Percentiles rank a stretch among this genome's conserved stretches.
Evolutionary conservation across 1,140 invertebrate genomes (phyloP).

Genomic region (Drosophila oshimai): DNA sequence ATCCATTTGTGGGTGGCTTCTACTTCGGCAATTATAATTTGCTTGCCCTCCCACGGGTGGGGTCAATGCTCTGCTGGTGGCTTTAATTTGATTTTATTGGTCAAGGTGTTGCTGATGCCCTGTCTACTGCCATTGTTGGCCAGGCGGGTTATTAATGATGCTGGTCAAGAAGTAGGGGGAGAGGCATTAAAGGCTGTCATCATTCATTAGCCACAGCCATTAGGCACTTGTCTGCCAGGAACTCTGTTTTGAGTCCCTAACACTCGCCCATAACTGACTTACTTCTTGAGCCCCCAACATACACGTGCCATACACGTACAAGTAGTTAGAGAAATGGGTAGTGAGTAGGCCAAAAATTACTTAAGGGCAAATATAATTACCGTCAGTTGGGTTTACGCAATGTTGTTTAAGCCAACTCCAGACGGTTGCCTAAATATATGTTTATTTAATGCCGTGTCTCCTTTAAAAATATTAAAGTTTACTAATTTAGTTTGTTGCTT

Average conservation of each 20-base stretch:
- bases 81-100: slow-evolving; percentile 76
- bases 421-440: no score
- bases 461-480: no score
- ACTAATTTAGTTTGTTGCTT: no score
- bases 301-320: background rate
- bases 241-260: slow-evolving; percentile 41
- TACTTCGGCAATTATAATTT: slow-evolving; percentile 29
- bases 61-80: slow-evolving; percentile 23
- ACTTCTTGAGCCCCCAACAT: slow-evolving; percentile 19
- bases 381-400: no score
- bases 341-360: background rate
- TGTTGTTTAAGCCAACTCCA: no score
- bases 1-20: slow-evolving; percentile 7
- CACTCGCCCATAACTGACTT: slow-evolving; percentile 59
- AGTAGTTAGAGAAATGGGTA: slow-evolving; percentile 10
- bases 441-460: no score
- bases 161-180: background rate
- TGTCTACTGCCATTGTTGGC: slow-evolving; percentile 15
- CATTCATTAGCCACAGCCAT: slow-evolving; percentile 75
- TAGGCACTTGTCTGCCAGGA: slow-evolving; percentile 57
- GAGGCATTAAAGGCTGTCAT: slow-evolving; percentile 73
- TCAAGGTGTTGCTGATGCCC: slow-evolving; percentile 45
- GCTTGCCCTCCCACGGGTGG: background rate
- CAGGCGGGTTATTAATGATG: slow-evolving; percentile 65
- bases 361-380: no score